A percentile compares a stretch with the other conserved stretches of the same genome.
Evolutionary conservation across 2,888 invertebrate genomes (phyloP).

Genomic region (Caenorhabditis parvicauda): DNA sequence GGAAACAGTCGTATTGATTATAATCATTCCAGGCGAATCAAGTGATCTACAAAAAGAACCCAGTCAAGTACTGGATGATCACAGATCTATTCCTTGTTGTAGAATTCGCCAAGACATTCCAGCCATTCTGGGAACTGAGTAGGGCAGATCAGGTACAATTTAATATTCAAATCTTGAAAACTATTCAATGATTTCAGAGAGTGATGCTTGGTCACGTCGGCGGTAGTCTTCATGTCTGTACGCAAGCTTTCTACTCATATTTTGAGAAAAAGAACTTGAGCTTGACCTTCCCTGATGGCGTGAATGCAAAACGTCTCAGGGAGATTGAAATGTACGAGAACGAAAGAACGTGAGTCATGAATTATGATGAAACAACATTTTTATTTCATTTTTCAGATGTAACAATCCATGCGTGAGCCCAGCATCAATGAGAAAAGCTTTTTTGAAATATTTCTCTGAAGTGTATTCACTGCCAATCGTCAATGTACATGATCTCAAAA

Average conservation of each 20-base stretch:
- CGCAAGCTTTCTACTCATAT: conserved; percentile 38
- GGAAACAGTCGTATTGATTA: not conserved
- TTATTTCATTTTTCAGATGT: conserved; percentile 6
- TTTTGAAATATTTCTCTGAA: conserved; percentile 31
- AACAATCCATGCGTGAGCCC: not conserved
- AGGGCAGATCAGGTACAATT: conserved; percentile 30
- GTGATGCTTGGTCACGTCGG: conserved; percentile 32
- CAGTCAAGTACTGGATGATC: conserved; percentile 43
- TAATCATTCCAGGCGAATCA: no score
- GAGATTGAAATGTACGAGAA: conserved; percentile 15
- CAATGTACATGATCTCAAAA: conserved; percentile 20
- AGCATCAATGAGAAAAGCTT: conserved; percentile 10
- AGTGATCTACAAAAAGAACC: conserved; percentile 19
- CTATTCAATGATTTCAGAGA: conserved; percentile 6
- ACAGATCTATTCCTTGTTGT: conserved; percentile 34
- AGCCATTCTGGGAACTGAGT: conserved; percentile 22
- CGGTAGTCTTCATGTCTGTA: conserved; percentile 32
- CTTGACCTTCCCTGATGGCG: conserved; percentile 37
- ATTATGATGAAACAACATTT: not conserved
- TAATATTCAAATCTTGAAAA: not conserved
- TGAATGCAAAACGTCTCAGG: conserved; percentile 23
- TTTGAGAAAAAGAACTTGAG: conserved; percentile 25
- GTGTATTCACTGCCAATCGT: conserved; percentile 35
- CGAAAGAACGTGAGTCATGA: conserved; percentile 9
- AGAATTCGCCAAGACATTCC: conserved; percentile 45